Conservation (phyloP, 2,888 invertebrate genomes). For the Allophyes oxyacanthae region DNA sequence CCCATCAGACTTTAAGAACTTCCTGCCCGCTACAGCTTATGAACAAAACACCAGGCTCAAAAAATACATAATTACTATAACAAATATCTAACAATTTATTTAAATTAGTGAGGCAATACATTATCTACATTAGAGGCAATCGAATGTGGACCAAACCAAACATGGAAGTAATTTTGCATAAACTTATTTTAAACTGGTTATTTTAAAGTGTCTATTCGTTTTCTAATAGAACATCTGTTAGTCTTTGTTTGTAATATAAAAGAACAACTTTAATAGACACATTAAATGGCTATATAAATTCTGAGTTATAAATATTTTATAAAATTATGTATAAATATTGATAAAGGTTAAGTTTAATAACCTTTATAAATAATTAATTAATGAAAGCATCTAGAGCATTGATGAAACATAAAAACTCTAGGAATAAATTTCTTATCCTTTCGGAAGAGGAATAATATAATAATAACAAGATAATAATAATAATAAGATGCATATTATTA, state of each 20-base stretch:
- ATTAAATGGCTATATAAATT: too few species aligned
- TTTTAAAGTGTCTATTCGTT: slow-evolving; percentile 9
- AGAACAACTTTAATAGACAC: slow-evolving; percentile 6
- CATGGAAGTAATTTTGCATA: slow-evolving; percentile 51
- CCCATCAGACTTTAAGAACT: too few species aligned
- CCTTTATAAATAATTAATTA: too few species aligned
- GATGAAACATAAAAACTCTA: too few species aligned
- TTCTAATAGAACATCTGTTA: slow-evolving; percentile 27
- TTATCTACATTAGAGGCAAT: slow-evolving; percentile 45
- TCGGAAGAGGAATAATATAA: too few species aligned
- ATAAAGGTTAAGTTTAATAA: too few species aligned
- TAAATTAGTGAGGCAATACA: slow-evolving; percentile 58
- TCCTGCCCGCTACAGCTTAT: slow-evolving; percentile 27
- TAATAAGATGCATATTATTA: too few species aligned
- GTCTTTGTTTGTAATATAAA: slow-evolving; percentile 38
- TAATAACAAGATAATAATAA: too few species aligned
- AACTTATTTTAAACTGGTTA: slow-evolving; percentile 31
- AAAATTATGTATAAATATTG: too few species aligned
- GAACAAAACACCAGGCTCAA: slow-evolving; percentile 13
- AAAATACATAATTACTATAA: slow-evolving; percentile 52
- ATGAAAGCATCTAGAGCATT: too few species aligned
- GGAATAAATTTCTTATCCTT: too few species aligned
- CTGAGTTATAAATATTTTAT: too few species aligned
- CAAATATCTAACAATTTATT: slow-evolving; percentile 59
- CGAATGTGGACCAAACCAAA: slow-evolving; percentile 57